A percentile compares a stretch with the other conserved stretches of the same genome.
Conservation (phyloP, 1,140 invertebrate species). For the Ditylenchus dipsaci region DNA sequence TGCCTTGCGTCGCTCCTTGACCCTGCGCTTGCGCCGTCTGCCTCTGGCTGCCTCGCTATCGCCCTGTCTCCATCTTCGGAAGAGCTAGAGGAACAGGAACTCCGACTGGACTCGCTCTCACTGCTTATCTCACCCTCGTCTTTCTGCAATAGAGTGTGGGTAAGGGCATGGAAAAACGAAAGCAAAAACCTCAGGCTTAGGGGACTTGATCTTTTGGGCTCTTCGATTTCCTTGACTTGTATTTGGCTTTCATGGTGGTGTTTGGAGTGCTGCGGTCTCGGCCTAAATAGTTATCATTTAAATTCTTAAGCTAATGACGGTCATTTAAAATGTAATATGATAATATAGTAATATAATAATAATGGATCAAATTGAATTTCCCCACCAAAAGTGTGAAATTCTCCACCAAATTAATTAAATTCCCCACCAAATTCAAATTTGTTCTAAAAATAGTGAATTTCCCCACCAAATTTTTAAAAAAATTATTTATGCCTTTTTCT, state of each 20-base stretch:
- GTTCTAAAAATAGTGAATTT: too few species aligned
- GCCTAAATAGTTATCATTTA: neutral
- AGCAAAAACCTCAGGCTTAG: neutral
- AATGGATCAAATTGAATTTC: too few species aligned
- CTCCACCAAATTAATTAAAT: too few species aligned
- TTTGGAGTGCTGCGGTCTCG: neutral
- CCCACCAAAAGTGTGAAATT: too few species aligned
- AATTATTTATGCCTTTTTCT: too few species aligned
- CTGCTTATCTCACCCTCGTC: conserved; percentile 15
- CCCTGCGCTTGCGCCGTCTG: conserved; percentile 4
- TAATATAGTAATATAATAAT: too few species aligned
- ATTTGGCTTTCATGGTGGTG: neutral
- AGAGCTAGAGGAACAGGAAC: conserved; percentile 3
- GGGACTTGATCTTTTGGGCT: neutral
- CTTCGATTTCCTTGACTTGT: neutral
- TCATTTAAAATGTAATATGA: too few species aligned
- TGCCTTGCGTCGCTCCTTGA: neutral
- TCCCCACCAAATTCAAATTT: too few species aligned
- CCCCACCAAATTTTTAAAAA: too few species aligned
- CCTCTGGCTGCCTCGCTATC: conserved; percentile 6
- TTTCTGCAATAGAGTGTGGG: conserved; percentile 4
- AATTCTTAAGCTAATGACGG: neutral
- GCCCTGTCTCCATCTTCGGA: neutral
- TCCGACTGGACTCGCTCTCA: conserved; percentile 16
- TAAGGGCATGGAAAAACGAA: neutral